These are phyloP conservation scores for Drosophila equinoxialis DNA, from an alignment of 1,140 invertebrate genomes.

Conservation along the genomic window DNA sequence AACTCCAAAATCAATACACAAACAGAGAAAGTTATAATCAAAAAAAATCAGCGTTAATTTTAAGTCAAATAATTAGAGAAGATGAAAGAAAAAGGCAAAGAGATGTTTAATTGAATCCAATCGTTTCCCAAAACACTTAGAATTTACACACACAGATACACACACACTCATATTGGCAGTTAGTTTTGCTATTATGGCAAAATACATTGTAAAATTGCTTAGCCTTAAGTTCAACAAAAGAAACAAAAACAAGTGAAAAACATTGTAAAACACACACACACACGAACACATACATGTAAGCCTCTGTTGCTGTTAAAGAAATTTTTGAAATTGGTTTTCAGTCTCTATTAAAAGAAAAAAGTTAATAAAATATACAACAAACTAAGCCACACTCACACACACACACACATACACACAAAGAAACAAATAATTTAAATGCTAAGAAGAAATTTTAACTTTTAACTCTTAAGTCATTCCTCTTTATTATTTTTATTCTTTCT, in stretches of 20 bases:
- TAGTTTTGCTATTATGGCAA: constrained; percentile 27
- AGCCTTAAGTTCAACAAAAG: constrained; percentile 57
- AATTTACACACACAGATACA: constrained; percentile 10
- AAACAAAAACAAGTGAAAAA: constrained; percentile 41
- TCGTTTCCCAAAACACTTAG: constrained; percentile 16
- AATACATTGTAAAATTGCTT: constrained; percentile 64
- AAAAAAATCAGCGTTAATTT: constrained; percentile 47
- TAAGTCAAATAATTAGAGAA: constrained; percentile 51
- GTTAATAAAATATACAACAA: constrained; percentile 1
- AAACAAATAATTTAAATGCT: constrained; percentile 57
- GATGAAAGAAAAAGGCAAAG: constrained; percentile 22
- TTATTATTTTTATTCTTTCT: constrained; percentile 12
- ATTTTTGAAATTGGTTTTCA: constrained; percentile 11
- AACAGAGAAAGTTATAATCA: constrained; percentile 69
- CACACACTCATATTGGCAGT: constrained; percentile 36
- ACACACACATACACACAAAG: constrained; percentile 7
- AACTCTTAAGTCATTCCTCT: constrained; percentile 80
- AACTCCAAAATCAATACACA: constrained; percentile 37
- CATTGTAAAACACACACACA: constrained; percentile 28
- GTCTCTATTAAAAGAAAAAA: not conserved
- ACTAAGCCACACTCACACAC: not conserved
- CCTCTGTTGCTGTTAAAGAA: constrained; percentile 44
- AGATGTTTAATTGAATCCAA: constrained; percentile 27
- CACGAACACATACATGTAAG: constrained; percentile 12
- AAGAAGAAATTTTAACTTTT: constrained; percentile 68